phyloP scores from a whole-genome alignment of 2,888 invertebrate species.

The Elmis aenea region DNA sequence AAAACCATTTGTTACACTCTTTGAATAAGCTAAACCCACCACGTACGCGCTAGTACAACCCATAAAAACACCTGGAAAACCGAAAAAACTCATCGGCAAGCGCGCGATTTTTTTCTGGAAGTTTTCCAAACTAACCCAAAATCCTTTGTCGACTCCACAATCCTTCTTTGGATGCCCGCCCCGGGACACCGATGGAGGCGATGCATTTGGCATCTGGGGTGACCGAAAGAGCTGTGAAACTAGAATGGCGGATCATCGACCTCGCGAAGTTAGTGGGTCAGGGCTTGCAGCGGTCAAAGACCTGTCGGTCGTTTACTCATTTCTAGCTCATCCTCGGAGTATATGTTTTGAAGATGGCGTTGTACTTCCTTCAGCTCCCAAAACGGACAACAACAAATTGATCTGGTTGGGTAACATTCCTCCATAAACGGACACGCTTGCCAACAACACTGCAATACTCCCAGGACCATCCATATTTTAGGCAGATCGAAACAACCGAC shows the following conservation, averaged over 20 bases:
- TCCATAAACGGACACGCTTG: background rate
- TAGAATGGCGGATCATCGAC: constrained; percentile 48
- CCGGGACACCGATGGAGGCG: constrained; percentile 18
- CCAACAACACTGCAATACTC: constrained; percentile 4
- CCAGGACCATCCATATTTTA: constrained; percentile 12
- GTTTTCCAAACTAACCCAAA: too few species aligned
- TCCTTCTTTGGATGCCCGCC: constrained; percentile 4
- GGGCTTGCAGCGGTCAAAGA: constrained; percentile 46
- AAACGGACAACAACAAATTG: background rate
- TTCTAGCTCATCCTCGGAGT: constrained; percentile 23
- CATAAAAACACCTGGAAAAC: too few species aligned
- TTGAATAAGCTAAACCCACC: too few species aligned
- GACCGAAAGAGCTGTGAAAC: constrained; percentile 40
- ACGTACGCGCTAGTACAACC: constrained; percentile 3
- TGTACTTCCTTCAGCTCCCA: constrained; percentile 8
- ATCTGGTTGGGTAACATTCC: background rate
- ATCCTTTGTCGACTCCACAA: too few species aligned
- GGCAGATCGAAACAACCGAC: constrained; percentile 1
- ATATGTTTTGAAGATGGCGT: constrained; percentile 14
- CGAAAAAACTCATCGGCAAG: too few species aligned
- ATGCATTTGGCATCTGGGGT: constrained; percentile 28
- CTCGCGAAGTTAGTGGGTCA: constrained; percentile 49
- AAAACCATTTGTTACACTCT: constrained; percentile 39
- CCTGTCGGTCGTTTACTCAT: constrained; percentile 45
- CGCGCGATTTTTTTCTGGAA: too few species aligned